Conservation (phyloP, 2,888 invertebrate genomes). For the Axea sp. region DNA sequence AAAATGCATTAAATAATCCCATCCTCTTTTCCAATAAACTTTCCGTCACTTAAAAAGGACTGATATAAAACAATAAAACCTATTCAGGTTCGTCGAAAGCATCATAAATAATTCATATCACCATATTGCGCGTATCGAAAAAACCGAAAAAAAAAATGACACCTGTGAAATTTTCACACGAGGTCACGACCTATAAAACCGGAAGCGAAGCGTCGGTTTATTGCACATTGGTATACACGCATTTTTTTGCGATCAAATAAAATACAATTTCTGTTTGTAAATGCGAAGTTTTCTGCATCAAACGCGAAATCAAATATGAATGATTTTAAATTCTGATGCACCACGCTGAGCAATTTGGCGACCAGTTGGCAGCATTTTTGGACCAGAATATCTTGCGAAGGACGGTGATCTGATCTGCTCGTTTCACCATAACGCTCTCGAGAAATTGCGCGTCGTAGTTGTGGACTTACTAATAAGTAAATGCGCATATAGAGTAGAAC, state of each 20-base stretch:
- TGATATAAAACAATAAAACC: background rate
- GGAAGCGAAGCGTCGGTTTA: background rate
- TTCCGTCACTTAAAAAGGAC: background rate
- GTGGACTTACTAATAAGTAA: conserved; percentile 63
- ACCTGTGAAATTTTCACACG: conserved; percentile 1
- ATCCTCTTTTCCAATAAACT: background rate
- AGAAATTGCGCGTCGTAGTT: conserved; percentile 44
- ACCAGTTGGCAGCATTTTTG: conserved; percentile 22
- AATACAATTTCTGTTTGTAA: conserved; percentile 35
- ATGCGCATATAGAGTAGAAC: conserved; percentile 31
- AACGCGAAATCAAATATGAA: conserved; percentile 43
- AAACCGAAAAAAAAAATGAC: conserved; percentile 13
- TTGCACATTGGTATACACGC: background rate
- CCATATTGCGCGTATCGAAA: conserved; percentile 3
- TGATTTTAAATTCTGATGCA: conserved; percentile 33
- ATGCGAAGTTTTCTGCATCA: background rate
- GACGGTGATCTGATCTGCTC: conserved; percentile 44
- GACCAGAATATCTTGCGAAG: conserved; percentile 30
- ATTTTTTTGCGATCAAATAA: conserved; percentile 19
- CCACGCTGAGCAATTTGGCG: conserved; percentile 3
- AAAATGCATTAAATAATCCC: too few relatives aligned
- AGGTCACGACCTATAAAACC: conserved; percentile 11
- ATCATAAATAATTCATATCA: conserved; percentile 16
- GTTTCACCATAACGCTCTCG: conserved; percentile 35
- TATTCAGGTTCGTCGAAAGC: background rate